Conservation (phyloP, 2,888 invertebrate species). For the Brachyptera putata region DNA sequence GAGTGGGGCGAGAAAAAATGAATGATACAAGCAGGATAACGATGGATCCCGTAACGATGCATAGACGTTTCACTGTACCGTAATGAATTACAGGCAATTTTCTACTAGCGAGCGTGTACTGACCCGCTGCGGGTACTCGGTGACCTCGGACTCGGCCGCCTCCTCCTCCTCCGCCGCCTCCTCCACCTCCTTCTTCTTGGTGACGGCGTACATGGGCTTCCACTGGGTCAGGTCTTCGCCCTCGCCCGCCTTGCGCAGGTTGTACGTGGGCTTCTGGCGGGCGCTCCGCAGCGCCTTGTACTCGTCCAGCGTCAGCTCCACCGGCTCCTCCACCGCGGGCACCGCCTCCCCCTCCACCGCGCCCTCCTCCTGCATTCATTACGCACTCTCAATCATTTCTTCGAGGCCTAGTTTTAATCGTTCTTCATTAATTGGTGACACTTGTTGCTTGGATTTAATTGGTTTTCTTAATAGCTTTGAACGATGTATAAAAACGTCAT, state of each 20-base stretch:
- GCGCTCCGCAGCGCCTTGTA: constrained; percentile 84
- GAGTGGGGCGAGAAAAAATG: too few relatives aligned
- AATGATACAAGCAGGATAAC: too few relatives aligned
- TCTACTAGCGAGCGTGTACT: too few relatives aligned
- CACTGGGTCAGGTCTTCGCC: constrained; percentile 88
- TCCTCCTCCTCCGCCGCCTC: constrained; percentile 45
- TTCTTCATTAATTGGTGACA: too few relatives aligned
- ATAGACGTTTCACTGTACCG: too few relatives aligned
- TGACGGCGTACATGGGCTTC: constrained; percentile 84
- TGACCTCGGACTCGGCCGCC: constrained; percentile 59
- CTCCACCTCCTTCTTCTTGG: constrained; percentile 63
- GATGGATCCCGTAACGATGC: too few relatives aligned
- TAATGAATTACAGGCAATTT: too few relatives aligned
- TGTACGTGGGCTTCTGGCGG: constrained; percentile 81
- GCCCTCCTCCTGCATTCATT: constrained; percentile 33
- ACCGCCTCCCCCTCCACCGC: constrained; percentile 40
- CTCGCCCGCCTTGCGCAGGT: constrained; percentile 90
- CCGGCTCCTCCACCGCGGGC: constrained; percentile 69
- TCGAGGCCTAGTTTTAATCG: too few relatives aligned
- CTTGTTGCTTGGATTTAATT: too few relatives aligned
- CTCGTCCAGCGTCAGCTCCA: constrained; percentile 89
- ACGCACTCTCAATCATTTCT: too few relatives aligned
- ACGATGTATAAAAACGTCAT: too few relatives aligned
- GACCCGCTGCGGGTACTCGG: constrained; percentile 80
- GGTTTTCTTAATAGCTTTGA: too few relatives aligned